These are phyloP conservation scores for Aphis gossypii DNA, from an alignment of 1,140 invertebrate species.

Conservation along the genomic window DNA sequence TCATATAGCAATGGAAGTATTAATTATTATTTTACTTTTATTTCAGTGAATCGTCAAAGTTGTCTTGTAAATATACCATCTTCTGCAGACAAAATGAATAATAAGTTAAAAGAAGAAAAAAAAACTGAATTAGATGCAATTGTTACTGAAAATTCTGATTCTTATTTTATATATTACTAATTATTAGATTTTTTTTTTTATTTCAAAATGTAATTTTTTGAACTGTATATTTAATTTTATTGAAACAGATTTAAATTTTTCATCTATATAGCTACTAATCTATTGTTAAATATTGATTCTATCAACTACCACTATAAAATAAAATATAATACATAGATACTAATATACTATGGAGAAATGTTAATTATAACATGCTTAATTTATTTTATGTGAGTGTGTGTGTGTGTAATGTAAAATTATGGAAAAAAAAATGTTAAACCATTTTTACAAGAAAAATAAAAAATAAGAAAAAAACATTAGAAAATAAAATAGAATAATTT, in stretches of 20 bases:
- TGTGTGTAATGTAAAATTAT: not conserved
- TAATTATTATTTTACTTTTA: not conserved
- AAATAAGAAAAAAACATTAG: no score
- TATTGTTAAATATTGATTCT: not conserved
- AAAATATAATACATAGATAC: not conserved
- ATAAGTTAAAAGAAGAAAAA: not conserved
- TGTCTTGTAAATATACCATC: not conserved
- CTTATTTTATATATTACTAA: slow-evolving; percentile 37
- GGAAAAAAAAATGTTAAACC: not conserved
- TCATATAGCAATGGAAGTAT: not conserved
- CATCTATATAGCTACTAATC: not conserved
- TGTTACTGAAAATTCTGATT: slow-evolving; percentile 28
- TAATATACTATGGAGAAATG: not conserved
- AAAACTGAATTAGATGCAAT: not conserved
- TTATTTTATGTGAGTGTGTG: no score
- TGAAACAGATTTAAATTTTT: not conserved
- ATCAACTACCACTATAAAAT: not conserved
- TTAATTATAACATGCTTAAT: no score
- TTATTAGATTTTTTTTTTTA: not conserved
- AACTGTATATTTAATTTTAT: not conserved
- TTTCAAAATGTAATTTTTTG: not conserved
- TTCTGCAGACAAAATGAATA: not conserved
- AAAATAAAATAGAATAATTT: no score
- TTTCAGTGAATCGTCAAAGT: not conserved
- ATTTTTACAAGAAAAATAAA: not conserved